Evolutionary conservation across 2,113 vertebrate genomes (phyloP), one percentile per base, ranked within the genome.

Genomic region (Scomber colias): DNA sequence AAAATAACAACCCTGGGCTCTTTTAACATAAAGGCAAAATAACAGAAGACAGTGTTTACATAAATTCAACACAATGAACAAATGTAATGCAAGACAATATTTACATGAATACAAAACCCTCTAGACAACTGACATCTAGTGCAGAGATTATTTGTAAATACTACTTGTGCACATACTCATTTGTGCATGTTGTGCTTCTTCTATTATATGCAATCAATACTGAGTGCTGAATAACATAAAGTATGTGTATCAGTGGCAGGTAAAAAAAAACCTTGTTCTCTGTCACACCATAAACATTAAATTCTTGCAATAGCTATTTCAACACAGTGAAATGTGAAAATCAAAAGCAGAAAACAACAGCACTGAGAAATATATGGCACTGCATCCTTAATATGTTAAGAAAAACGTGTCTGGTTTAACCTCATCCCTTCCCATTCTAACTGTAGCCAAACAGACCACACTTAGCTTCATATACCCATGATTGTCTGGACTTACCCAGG

Each of bases 391-490:
- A 17, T 54, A 17, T 50, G 31, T 15, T 66, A 5, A 35, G 59
- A 67, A 78, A 54, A n/a, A 74, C 62, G 70, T 73, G 60, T 76
- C 44, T 54, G 55, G 45, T 77, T 86, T 82, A 79, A 79, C 30
- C 50, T 55, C 31, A 27, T 61, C 50, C 5, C 61, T 55, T 30
- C 17, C 4, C 45, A 35, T 17, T 46, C 35, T 35, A 48, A 48
- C 66, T 61, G 51, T 13, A 61, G 35, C 69, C 74, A 35, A 57
- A 65, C 35, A 59, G 31, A 62, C 64, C 50, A 65, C 15, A 70
- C 27, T 59, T 44, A 1, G 24, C 66, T 77, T 61, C 62, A 71
- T 71, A 45, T 61, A 56, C 40, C 69, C 71, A 8, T 76, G 74
- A 14, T 40, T 63, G 45, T 59, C 71, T 78, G 55, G 71, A 53